Evolutionary conservation across 2,888 invertebrate species (phyloP).

Genomic region (Agrochola lychnidis): DNA sequence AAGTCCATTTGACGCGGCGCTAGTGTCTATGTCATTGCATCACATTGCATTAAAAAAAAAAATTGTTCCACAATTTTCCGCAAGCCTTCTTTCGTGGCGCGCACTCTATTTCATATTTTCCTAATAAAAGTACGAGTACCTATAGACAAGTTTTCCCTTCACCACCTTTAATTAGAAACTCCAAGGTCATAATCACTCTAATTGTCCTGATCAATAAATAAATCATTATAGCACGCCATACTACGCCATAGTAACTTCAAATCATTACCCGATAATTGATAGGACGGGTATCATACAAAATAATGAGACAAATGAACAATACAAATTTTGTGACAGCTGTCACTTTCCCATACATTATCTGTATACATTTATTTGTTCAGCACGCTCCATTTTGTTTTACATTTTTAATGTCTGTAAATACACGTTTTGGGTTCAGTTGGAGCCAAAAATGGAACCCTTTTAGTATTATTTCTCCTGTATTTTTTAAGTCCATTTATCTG

Average conservation of each 20-base stretch:
- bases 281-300: conserved; percentile 27
- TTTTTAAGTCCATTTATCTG: not conserved
- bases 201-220: conserved; percentile 32
- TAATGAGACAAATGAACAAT: conserved; percentile 54
- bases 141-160: not conserved
- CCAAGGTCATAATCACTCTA: conserved; percentile 13
- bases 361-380: conserved; percentile 22
- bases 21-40: too few relatives aligned
- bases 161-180: conserved; percentile 15
- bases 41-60: too few relatives aligned
- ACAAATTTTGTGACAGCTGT: conserved; percentile 45
- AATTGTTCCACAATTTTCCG: too few relatives aligned
- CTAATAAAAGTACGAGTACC: not conserved
- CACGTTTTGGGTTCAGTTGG: conserved; percentile 23
- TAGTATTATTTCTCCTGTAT: conserved; percentile 9
- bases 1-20: too few relatives aligned
- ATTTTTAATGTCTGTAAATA: conserved; percentile 52
- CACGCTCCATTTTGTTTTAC: conserved; percentile 34
- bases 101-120: not conserved
- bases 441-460: conserved; percentile 42
- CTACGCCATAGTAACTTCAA: conserved; percentile 12
- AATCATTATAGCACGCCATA: conserved; percentile 31
- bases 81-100: too few relatives aligned
- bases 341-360: conserved; percentile 36
- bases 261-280: conserved; percentile 43